Evolutionary conservation across 2,113 vertebrate genomes (phyloP), one percentile per base, ranked within the genome.

Genomic region (Thalassoma bifasciatum): DNA sequence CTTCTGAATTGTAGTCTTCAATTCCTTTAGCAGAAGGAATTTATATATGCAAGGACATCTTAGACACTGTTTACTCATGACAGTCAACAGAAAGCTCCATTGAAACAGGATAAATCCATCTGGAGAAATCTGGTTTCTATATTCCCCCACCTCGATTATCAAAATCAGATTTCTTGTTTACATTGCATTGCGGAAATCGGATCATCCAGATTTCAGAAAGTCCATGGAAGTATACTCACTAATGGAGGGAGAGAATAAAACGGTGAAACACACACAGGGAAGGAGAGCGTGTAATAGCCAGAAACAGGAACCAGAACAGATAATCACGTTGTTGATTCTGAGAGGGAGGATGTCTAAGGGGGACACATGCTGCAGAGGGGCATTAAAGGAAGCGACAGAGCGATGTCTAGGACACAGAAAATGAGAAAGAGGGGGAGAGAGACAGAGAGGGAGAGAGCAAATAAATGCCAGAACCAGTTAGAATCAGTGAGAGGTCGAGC

Each of bases 391-490:
- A 71, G 76, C 26, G 73, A 75, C 56, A 51, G 34, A 63, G 57
- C 7, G 8, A 74, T 16, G 19, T 17, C 0, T 1, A 10, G 46
- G 66, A 65, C 40, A 0, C 0, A 59, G 42, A 12, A 5, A 22
- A 10, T 3, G 30, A 59, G 11, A 73, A 17, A n/a, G 23, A 68
- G n/a, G 26, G 40, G 26, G 54, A 79, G 58, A 38, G 78, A 57
- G 66, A 66, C 54, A 9, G 11, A 37, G 65, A 47, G 59, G 23
- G 38, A 21, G 52, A 74, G 71, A 54, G 78, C 50, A 83, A 87
- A 83, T 83, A 57, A 77, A 83, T 66, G 74, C 56, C n/a, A 34
- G 66, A 77, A 52, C 58, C 70, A 70, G 72, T 86, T 65, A 81
- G 75, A 60, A 62, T 78, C 61, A 83, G 79, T 34, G 14, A 54